Evolutionary conservation across 2,113 vertebrate genomes (phyloP), one percentile per base, ranked within the genome.

Genomic region (Eupsittula cactorum): DNA sequence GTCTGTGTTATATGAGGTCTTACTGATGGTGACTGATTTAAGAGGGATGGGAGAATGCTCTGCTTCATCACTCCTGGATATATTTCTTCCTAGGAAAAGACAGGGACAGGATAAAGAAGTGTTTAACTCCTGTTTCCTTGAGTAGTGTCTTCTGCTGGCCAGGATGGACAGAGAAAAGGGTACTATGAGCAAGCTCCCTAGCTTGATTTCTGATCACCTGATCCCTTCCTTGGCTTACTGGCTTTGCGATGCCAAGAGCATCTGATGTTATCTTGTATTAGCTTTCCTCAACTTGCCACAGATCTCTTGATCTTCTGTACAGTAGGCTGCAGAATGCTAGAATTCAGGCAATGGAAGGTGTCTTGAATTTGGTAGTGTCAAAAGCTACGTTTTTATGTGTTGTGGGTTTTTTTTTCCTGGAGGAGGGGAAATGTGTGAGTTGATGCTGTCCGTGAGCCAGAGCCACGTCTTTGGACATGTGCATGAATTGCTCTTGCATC

Each of bases 361-460:
- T 42, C 33, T 86, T 41, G 17, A 53, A 27, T 92, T 88, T 76
- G 59, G 6, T 33, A 64, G 44, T 31, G 33, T 65, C 18, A 44
- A 47, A 92, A 80, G 14, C 13, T 82, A 13, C 24, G 6, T 39
- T 75, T 92, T 67, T 53, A 7, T 1, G 3, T 1, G 0, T 60
- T 2, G 3, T 50, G 35, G 16, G 10, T 5, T 76, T 81, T 82
- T 86, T 8, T 49, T 46, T 67, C 13, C 20, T 67, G 25, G 3
- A 23, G 33, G 9, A 0, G 0, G 5, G 16, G 15, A 59, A 16
- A 20, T 33, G 6, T 31, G 13, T 5, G 28, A 49, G 15, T 44
- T 82, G n/a, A 15, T 82, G 49, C 21, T 39, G 21, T 77, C 17
- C 33, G 23, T 31, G 53, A 80, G 31, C 41, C 50, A 35, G 8